Conservation (phyloP, 2,797 vertebrate species). For the Poeciliopsis gracilis region DNA sequence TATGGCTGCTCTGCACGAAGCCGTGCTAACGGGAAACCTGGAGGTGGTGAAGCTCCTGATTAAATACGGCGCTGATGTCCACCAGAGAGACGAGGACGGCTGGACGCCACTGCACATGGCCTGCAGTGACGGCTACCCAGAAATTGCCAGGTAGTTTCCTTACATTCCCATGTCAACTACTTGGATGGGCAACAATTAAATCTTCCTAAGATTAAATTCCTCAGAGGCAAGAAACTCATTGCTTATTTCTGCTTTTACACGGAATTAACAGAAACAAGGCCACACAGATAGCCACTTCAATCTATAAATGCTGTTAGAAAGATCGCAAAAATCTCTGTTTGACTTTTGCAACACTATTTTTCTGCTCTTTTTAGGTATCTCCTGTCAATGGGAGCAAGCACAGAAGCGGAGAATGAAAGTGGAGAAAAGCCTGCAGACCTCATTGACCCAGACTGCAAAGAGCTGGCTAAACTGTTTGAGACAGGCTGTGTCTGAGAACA, state of each 20-base stretch:
- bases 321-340: not conserved
- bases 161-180: not conserved
- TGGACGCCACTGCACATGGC: constrained; percentile 97
- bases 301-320: not conserved
- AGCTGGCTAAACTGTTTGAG: constrained; percentile 86
- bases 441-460: constrained; percentile 89
- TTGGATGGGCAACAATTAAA: not conserved
- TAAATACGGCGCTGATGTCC: constrained; percentile 90
- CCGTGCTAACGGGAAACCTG: constrained; percentile 92
- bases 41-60: constrained; percentile 93
- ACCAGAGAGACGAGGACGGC: constrained; percentile 91
- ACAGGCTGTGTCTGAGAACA: constrained; percentile 71
- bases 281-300: not conserved
- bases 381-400: constrained; percentile 87
- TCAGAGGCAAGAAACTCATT: not conserved
- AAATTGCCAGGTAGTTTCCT: constrained; percentile 87
- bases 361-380: constrained; percentile 83
- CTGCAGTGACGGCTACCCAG: constrained; percentile 90
- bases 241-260: not conserved
- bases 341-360: not conserved
- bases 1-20: constrained; percentile 94
- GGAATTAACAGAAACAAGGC: not conserved
- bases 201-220: not conserved
- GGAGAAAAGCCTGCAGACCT: constrained; percentile 92
- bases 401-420: constrained; percentile 84